Evolutionary conservation across 2,113 vertebrate genomes (phyloP).

Genomic region (Gymnarchus niloticus): DNA sequence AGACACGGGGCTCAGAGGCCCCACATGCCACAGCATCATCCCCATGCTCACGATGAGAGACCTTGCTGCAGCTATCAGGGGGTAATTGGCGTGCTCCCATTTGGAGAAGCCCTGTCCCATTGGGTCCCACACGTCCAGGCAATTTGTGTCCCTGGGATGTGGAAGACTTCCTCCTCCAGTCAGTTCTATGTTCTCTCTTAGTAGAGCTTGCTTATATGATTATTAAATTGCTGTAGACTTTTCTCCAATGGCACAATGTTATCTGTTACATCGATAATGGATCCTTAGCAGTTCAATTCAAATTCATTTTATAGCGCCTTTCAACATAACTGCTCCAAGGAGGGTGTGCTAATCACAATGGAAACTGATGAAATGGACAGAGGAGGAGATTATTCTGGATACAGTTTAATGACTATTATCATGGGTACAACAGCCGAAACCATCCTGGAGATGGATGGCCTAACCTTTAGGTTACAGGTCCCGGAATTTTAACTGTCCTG

Average conservation of each 20-base stretch:
- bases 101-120: no score
- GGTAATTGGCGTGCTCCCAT: no score
- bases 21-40: neutral
- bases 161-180: no score
- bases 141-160: no score
- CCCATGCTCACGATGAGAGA: neutral
- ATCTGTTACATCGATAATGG: no score
- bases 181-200: neutral
- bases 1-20: neutral
- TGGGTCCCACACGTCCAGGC: neutral
- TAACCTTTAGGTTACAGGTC: neutral
- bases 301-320: no score
- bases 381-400: neutral
- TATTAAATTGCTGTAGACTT: neutral
- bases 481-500: neutral
- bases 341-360: no score
- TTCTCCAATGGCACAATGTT: neutral
- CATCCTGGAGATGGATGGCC: neutral
- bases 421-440: neutral
- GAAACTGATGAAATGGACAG: no score
- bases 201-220: neutral
- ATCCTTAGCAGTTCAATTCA: no score
- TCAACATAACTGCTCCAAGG: no score
- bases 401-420: neutral
- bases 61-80: neutral